Evolutionary conservation across 2,888 invertebrate species (phyloP).

Genomic region (Pelosia muscerda): DNA sequence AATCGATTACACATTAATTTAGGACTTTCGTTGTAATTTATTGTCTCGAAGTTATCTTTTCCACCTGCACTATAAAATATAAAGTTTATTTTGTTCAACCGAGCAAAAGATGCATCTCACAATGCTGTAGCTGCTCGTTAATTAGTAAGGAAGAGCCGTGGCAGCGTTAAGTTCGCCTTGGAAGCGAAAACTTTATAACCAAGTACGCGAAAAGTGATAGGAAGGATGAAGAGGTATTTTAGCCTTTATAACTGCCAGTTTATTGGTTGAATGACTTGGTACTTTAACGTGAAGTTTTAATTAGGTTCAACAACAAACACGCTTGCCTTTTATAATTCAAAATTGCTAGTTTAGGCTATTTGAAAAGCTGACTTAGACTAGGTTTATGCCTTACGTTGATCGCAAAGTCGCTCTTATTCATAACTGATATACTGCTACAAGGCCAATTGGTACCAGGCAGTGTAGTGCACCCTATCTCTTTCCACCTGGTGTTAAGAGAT

Average conservation of each 20-base stretch:
- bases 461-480: no score
- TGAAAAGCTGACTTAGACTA: neutral
- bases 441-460: no score
- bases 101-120: conserved; percentile 61
- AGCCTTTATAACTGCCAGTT: conserved; percentile 27
- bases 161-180: conserved; percentile 61
- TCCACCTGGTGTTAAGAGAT: no score
- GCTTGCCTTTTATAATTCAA: neutral
- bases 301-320: conserved; percentile 26
- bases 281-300: conserved; percentile 30
- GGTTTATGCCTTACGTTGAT: neutral
- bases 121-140: conserved; percentile 69
- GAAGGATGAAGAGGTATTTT: conserved; percentile 42
- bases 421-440: no score
- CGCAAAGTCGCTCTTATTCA: no score
- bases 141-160: conserved; percentile 70
- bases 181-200: conserved; percentile 65
- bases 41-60: neutral
- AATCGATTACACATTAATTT: no score
- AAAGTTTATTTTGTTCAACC: conserved; percentile 58
- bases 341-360: neutral
- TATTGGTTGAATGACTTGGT: conserved; percentile 35
- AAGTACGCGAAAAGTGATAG: conserved; percentile 69
- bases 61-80: conserved; percentile 33
- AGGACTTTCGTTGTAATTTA: neutral